These are phyloP conservation scores for Syngnathus scovelli DNA, from an alignment of 2,113 vertebrate genomes.

Conservation along the genomic window DNA sequence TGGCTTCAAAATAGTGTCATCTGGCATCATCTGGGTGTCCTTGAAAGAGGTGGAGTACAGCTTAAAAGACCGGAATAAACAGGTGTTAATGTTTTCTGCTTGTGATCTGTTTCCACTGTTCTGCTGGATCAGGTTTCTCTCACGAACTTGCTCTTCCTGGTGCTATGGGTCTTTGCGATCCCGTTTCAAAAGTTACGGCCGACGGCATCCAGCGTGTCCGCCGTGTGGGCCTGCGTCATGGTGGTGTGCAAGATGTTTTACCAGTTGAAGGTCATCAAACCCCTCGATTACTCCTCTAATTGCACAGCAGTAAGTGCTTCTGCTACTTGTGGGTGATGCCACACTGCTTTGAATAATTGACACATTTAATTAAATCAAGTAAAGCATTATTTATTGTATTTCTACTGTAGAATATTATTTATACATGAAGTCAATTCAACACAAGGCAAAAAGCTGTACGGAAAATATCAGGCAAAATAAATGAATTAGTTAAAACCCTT, in stretches of 20 bases:
- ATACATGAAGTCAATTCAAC: too few species aligned
- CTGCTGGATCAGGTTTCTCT: conserved; percentile 64
- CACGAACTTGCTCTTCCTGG: conserved; percentile 71
- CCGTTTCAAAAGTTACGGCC: conserved; percentile 65
- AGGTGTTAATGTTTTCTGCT: background rate
- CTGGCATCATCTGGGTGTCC: conserved; percentile 70
- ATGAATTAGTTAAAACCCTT: too few species aligned
- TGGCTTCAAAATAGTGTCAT: conserved; percentile 66
- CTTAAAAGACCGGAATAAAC: background rate
- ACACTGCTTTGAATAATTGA: background rate
- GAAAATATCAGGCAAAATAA: too few species aligned
- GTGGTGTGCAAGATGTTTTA: conserved; percentile 78
- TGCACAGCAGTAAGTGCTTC: conserved; percentile 68
- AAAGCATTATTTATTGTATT: too few species aligned
- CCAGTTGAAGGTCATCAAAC: conserved; percentile 74
- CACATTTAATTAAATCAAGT: background rate
- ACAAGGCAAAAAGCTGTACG: too few species aligned
- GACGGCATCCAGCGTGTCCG: conserved; percentile 62
- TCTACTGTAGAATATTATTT: too few species aligned
- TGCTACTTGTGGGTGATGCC: background rate
- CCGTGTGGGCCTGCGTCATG: conserved; percentile 73
- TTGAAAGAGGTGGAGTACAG: conserved; percentile 65
- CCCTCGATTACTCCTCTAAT: conserved; percentile 69
- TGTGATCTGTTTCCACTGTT: background rate
- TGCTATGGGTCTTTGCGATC: conserved; percentile 70